Percentiles rank a stretch among this genome's conserved stretches.
phyloP scores from a whole-genome alignment of 2,797 vertebrate species.

The Carduelis carduelis region DNA sequence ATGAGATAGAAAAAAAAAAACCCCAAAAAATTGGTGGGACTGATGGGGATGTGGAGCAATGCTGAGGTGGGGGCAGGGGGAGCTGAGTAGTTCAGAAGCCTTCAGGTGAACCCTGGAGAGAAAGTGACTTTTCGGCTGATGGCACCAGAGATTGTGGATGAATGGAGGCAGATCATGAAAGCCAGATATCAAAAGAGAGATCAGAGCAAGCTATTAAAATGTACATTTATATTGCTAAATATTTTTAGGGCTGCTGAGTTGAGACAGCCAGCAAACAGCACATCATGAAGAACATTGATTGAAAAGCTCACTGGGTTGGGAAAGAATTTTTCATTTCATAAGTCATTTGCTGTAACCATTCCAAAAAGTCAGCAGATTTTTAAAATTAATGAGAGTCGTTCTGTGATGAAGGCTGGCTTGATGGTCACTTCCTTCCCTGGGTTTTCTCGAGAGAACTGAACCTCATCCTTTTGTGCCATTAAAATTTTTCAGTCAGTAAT shows the following conservation, averaged over 20 bases:
- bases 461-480: not conserved
- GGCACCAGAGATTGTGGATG: slow-evolving; percentile 34
- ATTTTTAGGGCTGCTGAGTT: slow-evolving; percentile 52
- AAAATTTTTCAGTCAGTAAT: slow-evolving; percentile 1
- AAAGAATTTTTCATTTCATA: slow-evolving; percentile 66
- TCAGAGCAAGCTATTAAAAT: slow-evolving; percentile 59
- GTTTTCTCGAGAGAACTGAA: slow-evolving; percentile 12
- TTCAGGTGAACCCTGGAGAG: slow-evolving; percentile 43
- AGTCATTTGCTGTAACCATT: slow-evolving; percentile 57
- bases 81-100: not conserved
- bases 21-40: not conserved
- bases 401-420: slow-evolving; percentile 39
- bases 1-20: not conserved
- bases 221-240: slow-evolving; percentile 68
- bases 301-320: slow-evolving; percentile 56
- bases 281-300: slow-evolving; percentile 50
- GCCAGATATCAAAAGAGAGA: slow-evolving; percentile 46
- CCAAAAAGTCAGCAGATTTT: slow-evolving; percentile 63
- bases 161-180: slow-evolving; percentile 31
- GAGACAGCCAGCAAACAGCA: slow-evolving; percentile 64
- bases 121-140: slow-evolving; percentile 42
- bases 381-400: slow-evolving; percentile 49
- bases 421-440: slow-evolving; percentile 1
- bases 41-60: not conserved
- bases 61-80: not conserved